Evolutionary conservation across 2,797 vertebrate genomes (phyloP).

Genomic region (Mus spretus): DNA sequence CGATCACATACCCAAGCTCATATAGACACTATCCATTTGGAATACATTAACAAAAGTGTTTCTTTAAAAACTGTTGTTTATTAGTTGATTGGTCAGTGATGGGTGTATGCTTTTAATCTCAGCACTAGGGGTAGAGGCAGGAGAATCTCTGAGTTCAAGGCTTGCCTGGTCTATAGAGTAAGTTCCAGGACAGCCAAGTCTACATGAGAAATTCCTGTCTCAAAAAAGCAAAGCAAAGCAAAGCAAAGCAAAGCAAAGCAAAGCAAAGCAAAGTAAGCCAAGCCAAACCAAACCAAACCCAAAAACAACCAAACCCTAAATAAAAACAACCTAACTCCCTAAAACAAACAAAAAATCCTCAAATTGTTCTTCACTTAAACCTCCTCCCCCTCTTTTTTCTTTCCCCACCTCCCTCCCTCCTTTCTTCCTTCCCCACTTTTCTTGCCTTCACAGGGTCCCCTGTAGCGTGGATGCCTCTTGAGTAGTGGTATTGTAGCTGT

Average conservation of each 20-base stretch:
- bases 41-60: constrained; percentile 44
- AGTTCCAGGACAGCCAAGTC: background rate
- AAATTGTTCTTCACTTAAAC: background rate
- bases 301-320: too few relatives aligned
- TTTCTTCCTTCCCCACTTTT: background rate
- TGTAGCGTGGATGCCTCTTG: background rate
- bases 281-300: too few relatives aligned
- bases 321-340: background rate
- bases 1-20: background rate
- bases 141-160: background rate
- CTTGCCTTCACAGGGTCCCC: background rate
- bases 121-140: background rate
- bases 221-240: background rate
- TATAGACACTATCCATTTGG: background rate
- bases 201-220: background rate
- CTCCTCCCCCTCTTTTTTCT: background rate
- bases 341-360: background rate
- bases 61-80: constrained; percentile 34
- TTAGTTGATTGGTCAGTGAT: background rate
- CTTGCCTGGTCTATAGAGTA: background rate
- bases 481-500: background rate
- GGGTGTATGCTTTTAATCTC: background rate
- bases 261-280: too few relatives aligned
- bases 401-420: background rate
- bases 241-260: too few relatives aligned